These are phyloP conservation scores for Corythaixoides concolor DNA, from an alignment of 2,113 vertebrate species.

Conservation along the genomic window DNA sequence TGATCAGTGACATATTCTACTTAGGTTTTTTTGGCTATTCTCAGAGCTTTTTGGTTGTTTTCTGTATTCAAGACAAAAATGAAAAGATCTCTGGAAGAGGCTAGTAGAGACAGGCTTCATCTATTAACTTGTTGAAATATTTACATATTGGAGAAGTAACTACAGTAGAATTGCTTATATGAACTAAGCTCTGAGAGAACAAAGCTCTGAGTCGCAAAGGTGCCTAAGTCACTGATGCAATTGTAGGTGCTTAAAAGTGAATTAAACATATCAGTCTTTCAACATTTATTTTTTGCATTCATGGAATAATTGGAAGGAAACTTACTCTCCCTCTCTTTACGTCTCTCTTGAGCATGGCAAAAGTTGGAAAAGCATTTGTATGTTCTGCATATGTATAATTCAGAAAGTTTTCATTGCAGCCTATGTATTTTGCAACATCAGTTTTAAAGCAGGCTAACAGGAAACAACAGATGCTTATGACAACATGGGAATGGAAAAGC, in stretches of 20 bases:
- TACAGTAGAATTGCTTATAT: neutral
- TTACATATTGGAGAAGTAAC: neutral
- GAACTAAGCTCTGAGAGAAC: neutral
- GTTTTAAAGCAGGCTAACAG: neutral
- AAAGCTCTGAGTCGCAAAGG: neutral
- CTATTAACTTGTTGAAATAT: neutral
- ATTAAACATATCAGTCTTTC: neutral
- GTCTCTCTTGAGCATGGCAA: neutral
- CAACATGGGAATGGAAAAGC: neutral
- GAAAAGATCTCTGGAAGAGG: neutral
- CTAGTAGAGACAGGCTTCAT: neutral
- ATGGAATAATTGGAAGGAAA: neutral
- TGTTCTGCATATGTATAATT: neutral
- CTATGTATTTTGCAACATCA: neutral
- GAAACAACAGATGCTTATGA: neutral
- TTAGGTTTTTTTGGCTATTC: neutral
- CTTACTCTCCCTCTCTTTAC: neutral
- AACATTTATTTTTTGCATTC: neutral
- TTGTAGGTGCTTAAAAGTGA: neutral
- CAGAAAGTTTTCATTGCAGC: neutral
- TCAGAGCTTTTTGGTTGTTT: neutral
- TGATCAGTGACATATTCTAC: neutral
- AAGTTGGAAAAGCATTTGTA: neutral
- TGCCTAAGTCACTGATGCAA: neutral
- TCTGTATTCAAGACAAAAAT: neutral